These are phyloP conservation scores for Anthoscopus minutus DNA, from an alignment of 2,113 vertebrate genomes.

Conservation along the genomic window DNA sequence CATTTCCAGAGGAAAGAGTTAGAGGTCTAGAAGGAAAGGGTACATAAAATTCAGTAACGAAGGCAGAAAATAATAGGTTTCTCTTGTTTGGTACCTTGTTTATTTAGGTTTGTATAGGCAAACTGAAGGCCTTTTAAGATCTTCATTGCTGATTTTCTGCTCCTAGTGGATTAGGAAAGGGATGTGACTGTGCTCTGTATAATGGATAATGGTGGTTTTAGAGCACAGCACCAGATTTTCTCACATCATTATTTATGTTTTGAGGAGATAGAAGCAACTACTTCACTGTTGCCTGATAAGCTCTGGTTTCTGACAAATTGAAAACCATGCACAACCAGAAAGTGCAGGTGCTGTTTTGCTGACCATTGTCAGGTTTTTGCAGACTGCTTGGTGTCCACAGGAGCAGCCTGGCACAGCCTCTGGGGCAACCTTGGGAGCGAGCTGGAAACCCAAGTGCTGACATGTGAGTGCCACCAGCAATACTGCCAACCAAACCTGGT, in stretches of 20 bases:
- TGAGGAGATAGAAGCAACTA: background rate
- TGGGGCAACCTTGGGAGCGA: background rate
- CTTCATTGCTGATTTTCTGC: background rate
- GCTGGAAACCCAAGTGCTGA: background rate
- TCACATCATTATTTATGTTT: background rate
- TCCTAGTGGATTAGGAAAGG: background rate
- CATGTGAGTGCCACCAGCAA: background rate
- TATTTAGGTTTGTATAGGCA: background rate
- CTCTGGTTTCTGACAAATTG: background rate
- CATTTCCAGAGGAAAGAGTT: background rate
- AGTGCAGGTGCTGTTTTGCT: background rate
- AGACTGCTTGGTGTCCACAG: background rate
- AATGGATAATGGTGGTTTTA: background rate
- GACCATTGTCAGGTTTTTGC: rapidly evolving
- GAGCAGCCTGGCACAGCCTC: background rate
- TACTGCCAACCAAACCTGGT: background rate
- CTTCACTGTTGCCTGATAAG: background rate
- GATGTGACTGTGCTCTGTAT: background rate
- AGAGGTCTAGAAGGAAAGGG: background rate
- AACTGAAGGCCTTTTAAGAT: background rate
- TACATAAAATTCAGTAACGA: background rate
- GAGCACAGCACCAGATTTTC: background rate
- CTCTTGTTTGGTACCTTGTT: background rate
- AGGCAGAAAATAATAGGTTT: background rate
- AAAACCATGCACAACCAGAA: background rate